phyloP scores from a whole-genome alignment of 2,888 invertebrate species.

The Ennomos erosarius region DNA sequence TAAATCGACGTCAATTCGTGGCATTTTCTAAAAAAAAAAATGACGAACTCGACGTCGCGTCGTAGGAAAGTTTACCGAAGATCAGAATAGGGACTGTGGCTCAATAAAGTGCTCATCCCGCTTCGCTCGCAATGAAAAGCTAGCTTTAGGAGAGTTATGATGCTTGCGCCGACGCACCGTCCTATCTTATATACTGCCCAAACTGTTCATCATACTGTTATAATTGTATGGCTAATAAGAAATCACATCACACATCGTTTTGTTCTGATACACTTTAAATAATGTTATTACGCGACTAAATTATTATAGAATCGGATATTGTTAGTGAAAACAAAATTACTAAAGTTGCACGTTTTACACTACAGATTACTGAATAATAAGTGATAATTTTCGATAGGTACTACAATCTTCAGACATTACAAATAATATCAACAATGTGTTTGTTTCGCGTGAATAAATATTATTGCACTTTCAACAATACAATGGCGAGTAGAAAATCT shows the following conservation, averaged over 20 bases:
- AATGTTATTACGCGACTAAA: constrained; percentile 65
- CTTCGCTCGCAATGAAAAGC: too few species aligned
- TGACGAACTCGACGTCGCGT: too few species aligned
- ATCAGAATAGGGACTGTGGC: too few species aligned
- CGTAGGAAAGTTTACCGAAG: too few species aligned
- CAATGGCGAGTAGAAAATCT: constrained; percentile 41
- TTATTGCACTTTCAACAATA: constrained; percentile 39
- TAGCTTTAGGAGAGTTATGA: neutral
- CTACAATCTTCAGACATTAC: constrained; percentile 37
- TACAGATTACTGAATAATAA: constrained; percentile 41
- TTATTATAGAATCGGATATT: constrained; percentile 56
- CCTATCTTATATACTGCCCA: constrained; percentile 11
- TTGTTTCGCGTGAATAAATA: constrained; percentile 44
- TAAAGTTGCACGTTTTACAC: constrained; percentile 50
- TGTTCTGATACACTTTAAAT: constrained; percentile 52
- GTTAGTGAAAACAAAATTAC: constrained; percentile 69
- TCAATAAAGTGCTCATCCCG: too few species aligned
- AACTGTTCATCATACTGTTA: constrained; percentile 25
- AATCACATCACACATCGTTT: constrained; percentile 56
- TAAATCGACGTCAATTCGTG: too few species aligned
- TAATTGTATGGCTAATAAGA: constrained; percentile 52
- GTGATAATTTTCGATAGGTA: constrained; percentile 44
- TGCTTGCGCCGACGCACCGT: constrained; percentile 1
- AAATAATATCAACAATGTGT: constrained; percentile 42
- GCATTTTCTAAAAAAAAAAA: too few species aligned